A percentile compares a stretch with the other conserved stretches of the same genome.
Evolutionary conservation across 2,888 invertebrate species (phyloP).

Genomic region (Chouioia cunea): DNA sequence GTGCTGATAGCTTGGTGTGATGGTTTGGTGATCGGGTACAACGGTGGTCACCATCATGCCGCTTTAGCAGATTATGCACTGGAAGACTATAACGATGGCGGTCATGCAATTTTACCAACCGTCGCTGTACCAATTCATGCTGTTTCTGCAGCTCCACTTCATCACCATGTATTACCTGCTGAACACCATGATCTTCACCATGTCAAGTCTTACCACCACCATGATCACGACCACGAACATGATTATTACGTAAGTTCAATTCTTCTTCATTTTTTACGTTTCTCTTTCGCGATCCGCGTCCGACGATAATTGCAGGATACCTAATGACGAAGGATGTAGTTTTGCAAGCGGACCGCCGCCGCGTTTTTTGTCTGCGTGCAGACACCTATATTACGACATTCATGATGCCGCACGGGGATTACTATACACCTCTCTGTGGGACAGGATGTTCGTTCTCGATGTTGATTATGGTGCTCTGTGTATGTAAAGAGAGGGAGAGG

Average conservation of each 20-base stretch:
- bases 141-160: slow-evolving; percentile 63
- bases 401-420: background rate
- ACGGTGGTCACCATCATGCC: slow-evolving; percentile 59
- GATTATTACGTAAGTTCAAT: slow-evolving; percentile 64
- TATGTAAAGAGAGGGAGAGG: too few relatives aligned
- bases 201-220: slow-evolving; percentile 55
- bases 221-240: slow-evolving; percentile 59
- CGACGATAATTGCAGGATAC: slow-evolving; percentile 38
- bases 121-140: slow-evolving; percentile 64
- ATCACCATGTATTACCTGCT: slow-evolving; percentile 43
- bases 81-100: slow-evolving; percentile 61
- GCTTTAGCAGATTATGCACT: slow-evolving; percentile 61
- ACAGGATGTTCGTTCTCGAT: background rate
- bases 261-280: background rate
- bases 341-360: slow-evolving; percentile 19
- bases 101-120: slow-evolving; percentile 62
- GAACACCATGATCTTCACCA: slow-evolving; percentile 40
- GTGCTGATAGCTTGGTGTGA: slow-evolving; percentile 54
- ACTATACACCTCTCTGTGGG: background rate
- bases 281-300: slow-evolving; percentile 5
- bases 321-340: slow-evolving; percentile 24
- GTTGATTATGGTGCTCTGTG: too few relatives aligned
- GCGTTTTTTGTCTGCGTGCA: slow-evolving; percentile 3
- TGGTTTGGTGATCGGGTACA: slow-evolving; percentile 62
- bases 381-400: background rate